Conservation (phyloP, 2,113 vertebrate genomes). For the Holacanthus passer region DNA sequence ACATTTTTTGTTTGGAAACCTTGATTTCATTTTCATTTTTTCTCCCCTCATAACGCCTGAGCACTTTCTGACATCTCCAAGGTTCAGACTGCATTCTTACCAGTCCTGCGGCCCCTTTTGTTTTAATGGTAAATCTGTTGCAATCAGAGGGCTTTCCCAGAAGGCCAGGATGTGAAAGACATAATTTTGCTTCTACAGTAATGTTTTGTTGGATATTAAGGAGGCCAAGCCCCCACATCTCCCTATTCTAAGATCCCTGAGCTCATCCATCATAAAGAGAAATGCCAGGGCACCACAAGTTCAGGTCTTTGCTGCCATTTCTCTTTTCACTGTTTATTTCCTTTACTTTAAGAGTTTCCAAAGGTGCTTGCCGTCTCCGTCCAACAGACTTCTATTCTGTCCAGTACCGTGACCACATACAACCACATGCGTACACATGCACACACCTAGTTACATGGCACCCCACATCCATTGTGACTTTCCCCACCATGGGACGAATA, state of each 20-base stretch:
- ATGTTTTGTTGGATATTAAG: conserved; percentile 72
- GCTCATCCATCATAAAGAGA: conserved; percentile 79
- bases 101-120: conserved; percentile 48
- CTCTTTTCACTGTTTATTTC: conserved; percentile 79
- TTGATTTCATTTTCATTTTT: conserved; percentile 27
- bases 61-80: conserved; percentile 51
- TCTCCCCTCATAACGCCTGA: conserved; percentile 9
- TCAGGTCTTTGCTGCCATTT: conserved; percentile 74
- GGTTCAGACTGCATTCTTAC: conserved; percentile 51
- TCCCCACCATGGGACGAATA: too few species aligned
- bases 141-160: conserved; percentile 73
- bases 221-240: conserved; percentile 62
- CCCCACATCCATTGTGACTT: not conserved
- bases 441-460: not conserved
- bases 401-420: conserved; percentile 40
- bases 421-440: conserved; percentile 22
- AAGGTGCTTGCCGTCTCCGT: conserved; percentile 42
- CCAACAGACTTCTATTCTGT: conserved; percentile 39
- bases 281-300: conserved; percentile 74
- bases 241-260: conserved; percentile 51
- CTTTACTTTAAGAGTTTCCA: conserved; percentile 74
- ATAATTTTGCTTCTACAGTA: conserved; percentile 70
- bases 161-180: conserved; percentile 66
- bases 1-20: conserved; percentile 25
- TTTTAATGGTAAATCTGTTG: conserved; percentile 71